Conservation (phyloP, 2,888 invertebrate species). For the Cheilosia pagana region DNA sequence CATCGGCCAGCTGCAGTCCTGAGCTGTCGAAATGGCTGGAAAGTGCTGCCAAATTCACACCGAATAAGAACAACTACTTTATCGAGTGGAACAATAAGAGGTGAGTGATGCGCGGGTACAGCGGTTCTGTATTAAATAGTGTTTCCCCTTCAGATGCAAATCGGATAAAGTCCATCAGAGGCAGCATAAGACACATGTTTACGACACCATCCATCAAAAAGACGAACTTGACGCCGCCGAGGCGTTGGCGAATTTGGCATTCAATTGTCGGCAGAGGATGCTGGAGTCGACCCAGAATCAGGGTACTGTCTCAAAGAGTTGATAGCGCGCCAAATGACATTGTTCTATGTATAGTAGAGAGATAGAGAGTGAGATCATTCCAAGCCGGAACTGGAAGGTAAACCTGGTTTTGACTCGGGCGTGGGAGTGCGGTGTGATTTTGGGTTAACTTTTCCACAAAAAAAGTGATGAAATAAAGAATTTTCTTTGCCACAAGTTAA, state of each 20-base stretch:
- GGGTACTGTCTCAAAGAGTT: slow-evolving; percentile 45
- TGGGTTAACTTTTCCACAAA: slow-evolving; percentile 10
- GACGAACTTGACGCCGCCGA: slow-evolving; percentile 91
- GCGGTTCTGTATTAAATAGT: neutral
- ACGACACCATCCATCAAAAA: slow-evolving; percentile 85
- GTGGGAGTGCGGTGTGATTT: slow-evolving; percentile 43
- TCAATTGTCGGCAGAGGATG: slow-evolving; percentile 82
- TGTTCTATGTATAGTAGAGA: slow-evolving; percentile 35
- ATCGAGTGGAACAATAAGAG: slow-evolving; percentile 86
- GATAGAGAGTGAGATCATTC: slow-evolving; percentile 66
- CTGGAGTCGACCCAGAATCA: slow-evolving; percentile 76
- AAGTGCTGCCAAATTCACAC: slow-evolving; percentile 89
- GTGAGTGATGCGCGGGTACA: slow-evolving; percentile 73
- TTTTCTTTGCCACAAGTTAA: slow-evolving; percentile 8
- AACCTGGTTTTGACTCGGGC: slow-evolving; percentile 31
- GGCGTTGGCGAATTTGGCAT: slow-evolving; percentile 88
- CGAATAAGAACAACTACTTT: slow-evolving; percentile 89
- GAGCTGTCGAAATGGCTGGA: slow-evolving; percentile 90
- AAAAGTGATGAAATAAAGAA: slow-evolving; percentile 8
- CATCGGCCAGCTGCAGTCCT: slow-evolving; percentile 83
- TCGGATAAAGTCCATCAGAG: slow-evolving; percentile 72
- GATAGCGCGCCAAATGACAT: slow-evolving; percentile 6
- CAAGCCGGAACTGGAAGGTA: slow-evolving; percentile 40
- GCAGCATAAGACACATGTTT: slow-evolving; percentile 74
- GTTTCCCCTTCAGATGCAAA: slow-evolving; percentile 78